Conservation (phyloP, 2,113 vertebrate species). For the Mixornis gularis region DNA sequence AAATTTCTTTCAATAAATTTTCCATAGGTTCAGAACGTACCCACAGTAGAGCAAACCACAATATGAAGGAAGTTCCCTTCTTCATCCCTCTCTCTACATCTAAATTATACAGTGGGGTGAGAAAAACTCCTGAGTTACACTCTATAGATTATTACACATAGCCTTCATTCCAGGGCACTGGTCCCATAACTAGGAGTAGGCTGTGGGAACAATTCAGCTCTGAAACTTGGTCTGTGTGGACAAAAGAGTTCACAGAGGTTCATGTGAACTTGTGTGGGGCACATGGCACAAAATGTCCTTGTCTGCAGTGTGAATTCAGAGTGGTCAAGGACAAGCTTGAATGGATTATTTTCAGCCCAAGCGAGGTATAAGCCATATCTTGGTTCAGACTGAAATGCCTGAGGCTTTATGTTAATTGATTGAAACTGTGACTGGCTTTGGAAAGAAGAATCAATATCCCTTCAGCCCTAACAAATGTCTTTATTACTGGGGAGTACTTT, state of each 20-base stretch:
- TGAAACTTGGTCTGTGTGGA: rapidly evolving
- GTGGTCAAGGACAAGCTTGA: background rate
- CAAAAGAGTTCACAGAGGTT: background rate
- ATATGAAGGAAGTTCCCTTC: background rate
- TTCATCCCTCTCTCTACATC: background rate
- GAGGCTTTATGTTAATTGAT: background rate
- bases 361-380: background rate
- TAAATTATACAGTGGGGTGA: background rate
- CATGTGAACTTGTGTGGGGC: background rate
- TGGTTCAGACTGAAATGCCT: background rate
- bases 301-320: background rate
- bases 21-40: background rate
- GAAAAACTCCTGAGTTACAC: background rate
- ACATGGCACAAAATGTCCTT: background rate
- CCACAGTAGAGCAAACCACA: background rate
- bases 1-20: background rate
- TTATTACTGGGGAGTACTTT: background rate
- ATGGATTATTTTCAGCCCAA: background rate
- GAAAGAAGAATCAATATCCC: background rate
- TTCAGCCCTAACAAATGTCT: background rate
- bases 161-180: rapidly evolving
- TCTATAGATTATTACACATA: background rate
- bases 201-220: background rate
- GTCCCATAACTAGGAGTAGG: too few relatives aligned
- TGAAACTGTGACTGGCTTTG: background rate